Conservation (phyloP, 2,113 vertebrate genomes). For the Herpailurus yagouaroundi region DNA sequence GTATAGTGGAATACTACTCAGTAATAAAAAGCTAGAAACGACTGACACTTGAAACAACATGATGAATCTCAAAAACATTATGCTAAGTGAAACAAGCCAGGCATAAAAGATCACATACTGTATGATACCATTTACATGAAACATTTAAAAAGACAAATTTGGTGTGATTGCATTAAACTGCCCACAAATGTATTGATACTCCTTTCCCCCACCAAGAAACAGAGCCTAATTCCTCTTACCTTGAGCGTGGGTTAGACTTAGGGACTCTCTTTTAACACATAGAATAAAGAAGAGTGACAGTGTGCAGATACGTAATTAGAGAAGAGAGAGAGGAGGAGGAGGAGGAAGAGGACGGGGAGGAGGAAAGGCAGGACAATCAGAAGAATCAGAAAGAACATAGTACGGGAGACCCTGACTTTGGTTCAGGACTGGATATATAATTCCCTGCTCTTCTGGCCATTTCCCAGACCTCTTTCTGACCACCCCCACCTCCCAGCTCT, state of each 20-base stretch:
- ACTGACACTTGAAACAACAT: not conserved
- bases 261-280: not conserved
- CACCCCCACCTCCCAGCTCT: not conserved
- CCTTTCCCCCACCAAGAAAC: not conserved
- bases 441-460: not conserved
- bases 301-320: not conserved
- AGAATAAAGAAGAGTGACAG: not conserved
- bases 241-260: not conserved
- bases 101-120: not conserved
- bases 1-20: not conserved
- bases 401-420: not conserved
- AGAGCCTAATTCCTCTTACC: not conserved
- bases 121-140: not conserved
- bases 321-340: not conserved
- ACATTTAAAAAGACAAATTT: not conserved
- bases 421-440: not conserved
- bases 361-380: not conserved
- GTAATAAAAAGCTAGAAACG: not conserved
- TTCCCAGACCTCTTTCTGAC: not conserved
- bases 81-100: not conserved
- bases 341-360: too few species aligned
- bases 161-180: not conserved
- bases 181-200: not conserved
- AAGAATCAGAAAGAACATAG: not conserved
- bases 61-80: not conserved